These are phyloP conservation scores for Palaemon carinicauda DNA, from an alignment of 1,140 invertebrate genomes.

Conservation along the genomic window DNA sequence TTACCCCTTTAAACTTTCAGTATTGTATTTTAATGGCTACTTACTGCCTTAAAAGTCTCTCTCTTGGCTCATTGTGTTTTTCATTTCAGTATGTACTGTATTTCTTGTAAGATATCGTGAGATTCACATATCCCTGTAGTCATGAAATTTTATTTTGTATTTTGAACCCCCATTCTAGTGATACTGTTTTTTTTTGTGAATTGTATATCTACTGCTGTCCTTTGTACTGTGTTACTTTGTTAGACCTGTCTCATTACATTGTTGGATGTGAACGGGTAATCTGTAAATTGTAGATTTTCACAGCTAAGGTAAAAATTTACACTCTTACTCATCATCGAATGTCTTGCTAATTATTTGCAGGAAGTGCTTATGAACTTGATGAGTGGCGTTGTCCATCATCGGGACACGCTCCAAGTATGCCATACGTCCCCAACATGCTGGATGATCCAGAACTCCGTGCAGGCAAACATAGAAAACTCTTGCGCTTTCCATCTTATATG, in stretches of 20 bases:
- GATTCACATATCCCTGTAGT: too few relatives aligned
- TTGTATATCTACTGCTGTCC: too few relatives aligned
- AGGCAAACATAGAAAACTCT: constrained; percentile 90
- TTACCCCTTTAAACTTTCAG: too few relatives aligned
- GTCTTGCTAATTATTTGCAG: constrained; percentile 55
- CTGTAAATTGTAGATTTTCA: not conserved
- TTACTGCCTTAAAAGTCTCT: too few relatives aligned
- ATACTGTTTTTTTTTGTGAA: not conserved
- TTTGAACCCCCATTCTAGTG: too few relatives aligned
- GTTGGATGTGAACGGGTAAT: not conserved
- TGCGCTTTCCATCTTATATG: constrained; percentile 96
- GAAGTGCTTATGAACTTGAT: constrained; percentile 65
- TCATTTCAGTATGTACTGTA: too few relatives aligned
- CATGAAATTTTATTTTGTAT: not conserved
- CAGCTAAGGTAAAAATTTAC: too few relatives aligned
- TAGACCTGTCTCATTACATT: not conserved
- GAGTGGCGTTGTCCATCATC: constrained; percentile 53
- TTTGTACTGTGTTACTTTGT: not conserved
- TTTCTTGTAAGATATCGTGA: too few relatives aligned
- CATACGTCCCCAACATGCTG: constrained; percentile 86
- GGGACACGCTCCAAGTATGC: not conserved
- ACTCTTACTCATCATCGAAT: not conserved
- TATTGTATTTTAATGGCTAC: too few relatives aligned
- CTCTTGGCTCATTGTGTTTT: too few relatives aligned
- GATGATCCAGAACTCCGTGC: constrained; percentile 96